Evolutionary conservation across 2,888 invertebrate species (phyloP), one percentile per base, ranked within the genome.

Genomic region (Xiphydria camelus): DNA sequence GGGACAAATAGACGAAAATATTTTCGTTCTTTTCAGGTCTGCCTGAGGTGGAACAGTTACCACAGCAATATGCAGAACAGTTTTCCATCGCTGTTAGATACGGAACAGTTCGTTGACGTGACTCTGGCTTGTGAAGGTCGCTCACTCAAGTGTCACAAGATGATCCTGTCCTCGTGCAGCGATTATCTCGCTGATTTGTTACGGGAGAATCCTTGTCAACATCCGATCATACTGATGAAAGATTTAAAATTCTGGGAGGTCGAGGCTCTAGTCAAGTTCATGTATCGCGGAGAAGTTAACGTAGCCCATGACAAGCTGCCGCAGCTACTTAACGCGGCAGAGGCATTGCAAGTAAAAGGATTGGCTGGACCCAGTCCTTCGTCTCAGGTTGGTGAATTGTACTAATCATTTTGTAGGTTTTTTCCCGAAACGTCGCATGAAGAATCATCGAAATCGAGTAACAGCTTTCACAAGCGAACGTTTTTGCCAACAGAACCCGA

Each of bases 201-300:
- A 22, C 82, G 89, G 7, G 88, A 90, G 74, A 91, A 91, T 77
- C 90, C 91, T 0, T 91, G 91, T 77, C 88, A 89, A 63, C 91
- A 92, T 74, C 89, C 91, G 7, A 90, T 91, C 21, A 84, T 92
- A 46, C 81, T 91, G 49, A 89, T 91, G 82, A 84, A 88, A 62
- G 91, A 91, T 65, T 88, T 91, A 80, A 86, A 78, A 49, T 85
- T 90, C 68, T 88, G 88, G 78, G 91, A 91, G 65, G 87, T 92
- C 76, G 89, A 91, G 64, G 90, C 90, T 0, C 77, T 92, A 32
- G 90, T 92, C 22, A 91, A 91, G 76, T 92, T 91, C 69, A 92
- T 92, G 91, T 92, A 92, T 75, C 89, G 89, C 67, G 92, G 91
- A 0, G 91, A 92, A 71, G 91, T 91, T 21, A 91, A 90, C 67